Conservation (phyloP, 2,113 vertebrate genomes). For the Ibidorhyncha struthersii region DNA sequence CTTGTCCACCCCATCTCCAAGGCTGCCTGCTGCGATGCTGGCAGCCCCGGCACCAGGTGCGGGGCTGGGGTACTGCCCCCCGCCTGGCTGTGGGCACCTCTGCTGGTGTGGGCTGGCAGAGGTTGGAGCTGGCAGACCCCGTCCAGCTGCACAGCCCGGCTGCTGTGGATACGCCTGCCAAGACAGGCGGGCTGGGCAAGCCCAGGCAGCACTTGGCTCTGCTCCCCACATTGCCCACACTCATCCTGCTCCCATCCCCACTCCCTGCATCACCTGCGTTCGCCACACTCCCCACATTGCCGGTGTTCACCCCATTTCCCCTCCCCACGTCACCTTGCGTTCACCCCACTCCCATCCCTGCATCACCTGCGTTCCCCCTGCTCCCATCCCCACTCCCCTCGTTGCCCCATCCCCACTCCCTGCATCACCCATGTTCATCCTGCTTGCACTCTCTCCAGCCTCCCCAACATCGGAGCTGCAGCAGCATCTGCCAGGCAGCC, state of each 20-base stretch:
- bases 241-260: background rate
- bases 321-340: too few relatives aligned
- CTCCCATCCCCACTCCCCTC: background rate
- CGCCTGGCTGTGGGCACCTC: fast-evolving
- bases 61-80: background rate
- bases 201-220: background rate
- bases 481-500: background rate
- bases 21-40: background rate
- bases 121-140: background rate
- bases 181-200: background rate
- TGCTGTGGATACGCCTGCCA: background rate
- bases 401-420: background rate
- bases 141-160: fast-evolving
- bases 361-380: fast-evolving
- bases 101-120: background rate
- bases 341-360: background rate
- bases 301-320: too few relatives aligned
- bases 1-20: background rate
- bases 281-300: too few relatives aligned
- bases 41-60: background rate
- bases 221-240: fast-evolving
- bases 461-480: background rate
- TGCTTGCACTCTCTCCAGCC: background rate
- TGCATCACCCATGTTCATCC: background rate
- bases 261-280: background rate